Base-by-base conservation (phyloP, 1,140 invertebrate genomes). In the Nixonia krombeini region DNA sequence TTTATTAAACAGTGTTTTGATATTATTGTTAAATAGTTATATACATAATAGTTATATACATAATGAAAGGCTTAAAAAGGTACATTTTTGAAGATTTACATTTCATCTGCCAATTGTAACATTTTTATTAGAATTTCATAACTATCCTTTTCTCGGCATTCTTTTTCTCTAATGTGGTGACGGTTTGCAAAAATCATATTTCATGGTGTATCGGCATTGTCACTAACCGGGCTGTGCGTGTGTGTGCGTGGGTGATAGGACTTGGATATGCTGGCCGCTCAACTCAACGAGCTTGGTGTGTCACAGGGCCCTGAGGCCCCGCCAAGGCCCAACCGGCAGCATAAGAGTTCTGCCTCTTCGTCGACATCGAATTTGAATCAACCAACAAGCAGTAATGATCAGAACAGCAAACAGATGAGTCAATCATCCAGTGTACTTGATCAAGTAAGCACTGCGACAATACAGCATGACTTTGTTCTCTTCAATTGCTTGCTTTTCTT, bases 211-310 rank as follows among this genome's bases (percentile, higher is more conserved):
- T 15, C 35, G 35, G 35, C 12, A 16, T 16, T 37, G 12, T 37
- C 15, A 37, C 15, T 16, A 37, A n/a, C n/a, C n/a, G n/a, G n/a
- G n/a, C n/a, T 78, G 72, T 78, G 74, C 72, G 75, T 77, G 76
- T 81, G 75, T 78, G 78, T 68, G 79, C 80, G 68, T 79, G 77
- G 76, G 74, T 82, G 80, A 45, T 87, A 96, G 94, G 94, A 97
- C 85, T 89, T 97, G 86, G 95, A 97, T 85, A 91, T 93, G 81
- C 86, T 97, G 78, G 95, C 95, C 64, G 94, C 94, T 79, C 95
- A 97, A 86, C 88, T 97, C 74, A 96, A 94, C 87, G 94, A 97
- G 86, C 87, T 97, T 79, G 94, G 93, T 74, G 91, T 94, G 56
- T 87, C 88, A 51, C 76, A 87, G 87, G 58, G 86, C 88, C 52